phyloP scores from a whole-genome alignment of 2,888 invertebrate species.

The Smittia sp. region DNA sequence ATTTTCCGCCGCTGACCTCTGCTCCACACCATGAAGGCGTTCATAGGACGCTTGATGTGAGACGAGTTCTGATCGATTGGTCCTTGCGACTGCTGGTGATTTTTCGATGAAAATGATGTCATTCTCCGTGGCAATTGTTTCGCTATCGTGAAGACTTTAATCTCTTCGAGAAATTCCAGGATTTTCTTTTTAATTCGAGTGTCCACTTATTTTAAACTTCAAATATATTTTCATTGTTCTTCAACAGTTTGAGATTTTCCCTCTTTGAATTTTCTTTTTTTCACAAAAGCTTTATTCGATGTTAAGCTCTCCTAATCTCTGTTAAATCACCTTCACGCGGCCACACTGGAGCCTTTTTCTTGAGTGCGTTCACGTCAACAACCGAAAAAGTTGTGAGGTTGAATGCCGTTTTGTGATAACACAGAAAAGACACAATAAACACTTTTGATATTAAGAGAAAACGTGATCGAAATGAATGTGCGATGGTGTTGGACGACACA shows the following conservation, averaged over 20 bases:
- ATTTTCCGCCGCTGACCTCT: constrained; percentile 84
- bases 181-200: constrained; percentile 3
- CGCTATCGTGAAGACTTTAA: constrained; percentile 21
- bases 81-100: constrained; percentile 24
- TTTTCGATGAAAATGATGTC: constrained; percentile 37
- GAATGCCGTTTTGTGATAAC: constrained; percentile 32
- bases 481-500: constrained; percentile 20
- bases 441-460: constrained; percentile 30
- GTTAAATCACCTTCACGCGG: too few species aligned
- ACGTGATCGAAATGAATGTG: constrained; percentile 33
- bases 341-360: neutral
- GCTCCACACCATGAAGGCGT: constrained; percentile 89
- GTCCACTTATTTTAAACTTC: neutral
- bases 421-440: constrained; percentile 27
- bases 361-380: constrained; percentile 21
- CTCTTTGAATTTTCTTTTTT: neutral
- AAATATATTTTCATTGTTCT: neutral
- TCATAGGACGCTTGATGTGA: constrained; percentile 93
- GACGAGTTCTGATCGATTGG: constrained; percentile 56
- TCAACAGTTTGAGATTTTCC: neutral
- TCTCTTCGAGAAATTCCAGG: constrained; percentile 33
- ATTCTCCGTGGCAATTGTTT: neutral
- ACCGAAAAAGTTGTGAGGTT: constrained; percentile 30
- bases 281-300: neutral
- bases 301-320: too few species aligned